These are phyloP conservation scores for Trachelus stipa DNA, from an alignment of 2,888 invertebrate species.

Conservation along the genomic window DNA sequence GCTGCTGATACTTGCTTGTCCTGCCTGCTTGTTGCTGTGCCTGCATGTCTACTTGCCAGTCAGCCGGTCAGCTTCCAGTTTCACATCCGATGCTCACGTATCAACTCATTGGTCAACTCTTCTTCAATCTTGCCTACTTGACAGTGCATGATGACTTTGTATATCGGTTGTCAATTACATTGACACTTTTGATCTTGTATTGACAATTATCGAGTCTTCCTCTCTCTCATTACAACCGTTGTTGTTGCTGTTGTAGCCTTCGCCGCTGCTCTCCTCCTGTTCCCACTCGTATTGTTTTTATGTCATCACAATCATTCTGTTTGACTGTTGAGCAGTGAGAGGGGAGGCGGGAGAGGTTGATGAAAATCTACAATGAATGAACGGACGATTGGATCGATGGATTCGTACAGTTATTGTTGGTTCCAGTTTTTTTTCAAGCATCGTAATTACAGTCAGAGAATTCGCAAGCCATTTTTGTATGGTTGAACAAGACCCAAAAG, in stretches of 20 bases:
- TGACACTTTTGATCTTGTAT: neutral
- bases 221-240: neutral
- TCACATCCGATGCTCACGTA: neutral
- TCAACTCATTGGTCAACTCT: constrained; percentile 17
- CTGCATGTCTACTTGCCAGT: constrained; percentile 63
- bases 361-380: neutral
- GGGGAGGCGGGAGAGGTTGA: neutral
- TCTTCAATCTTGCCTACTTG: neutral
- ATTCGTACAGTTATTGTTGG: neutral
- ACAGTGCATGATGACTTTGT: constrained; percentile 41
- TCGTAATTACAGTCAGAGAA: neutral
- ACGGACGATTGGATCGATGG: neutral
- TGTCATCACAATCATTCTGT: neutral
- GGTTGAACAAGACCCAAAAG: neutral
- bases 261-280: neutral
- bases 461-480: neutral
- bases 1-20: neutral
- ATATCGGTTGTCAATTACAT: neutral
- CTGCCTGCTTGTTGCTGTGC: neutral
- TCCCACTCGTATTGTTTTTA: neutral
- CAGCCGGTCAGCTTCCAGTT: constrained; percentile 38
- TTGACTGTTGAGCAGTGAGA: neutral
- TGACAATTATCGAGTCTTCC: neutral
- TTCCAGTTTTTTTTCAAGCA: neutral
- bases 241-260: neutral